Evolutionary conservation across 2,797 vertebrate genomes (phyloP).

Genomic region (Pterois miles): DNA sequence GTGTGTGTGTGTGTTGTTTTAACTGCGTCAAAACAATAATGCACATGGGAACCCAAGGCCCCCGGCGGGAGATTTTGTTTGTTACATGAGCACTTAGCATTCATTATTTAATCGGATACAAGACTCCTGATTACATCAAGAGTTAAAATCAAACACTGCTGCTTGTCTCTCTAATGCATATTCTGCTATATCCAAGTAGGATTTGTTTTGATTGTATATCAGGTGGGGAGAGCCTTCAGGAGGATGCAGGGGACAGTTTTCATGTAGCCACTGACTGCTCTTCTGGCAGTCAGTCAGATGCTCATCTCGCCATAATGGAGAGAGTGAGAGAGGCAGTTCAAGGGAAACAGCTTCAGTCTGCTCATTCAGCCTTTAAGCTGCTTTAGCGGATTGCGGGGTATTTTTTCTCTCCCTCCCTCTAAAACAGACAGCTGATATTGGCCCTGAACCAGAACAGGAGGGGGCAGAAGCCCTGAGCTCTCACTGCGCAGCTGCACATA

Average conservation of each 20-base stretch:
- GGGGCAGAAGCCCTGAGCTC: slow-evolving; percentile 50
- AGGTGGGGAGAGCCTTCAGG: slow-evolving; percentile 1
- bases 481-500: slow-evolving; percentile 62
- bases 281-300: slow-evolving; percentile 61
- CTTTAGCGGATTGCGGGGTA: slow-evolving; percentile 83
- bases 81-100: slow-evolving; percentile 69
- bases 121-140: slow-evolving; percentile 59
- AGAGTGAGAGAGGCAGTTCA: slow-evolving; percentile 53
- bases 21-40: slow-evolving; percentile 54
- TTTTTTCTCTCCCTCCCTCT: slow-evolving; percentile 72
- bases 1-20: background rate
- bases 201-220: slow-evolving; percentile 14
- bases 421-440: slow-evolving; percentile 76
- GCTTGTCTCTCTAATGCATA: slow-evolving; percentile 11
- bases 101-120: slow-evolving; percentile 72
- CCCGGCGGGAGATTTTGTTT: slow-evolving; percentile 52
- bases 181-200: background rate
- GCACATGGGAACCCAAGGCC: slow-evolving; percentile 24
- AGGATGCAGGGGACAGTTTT: slow-evolving; percentile 26
- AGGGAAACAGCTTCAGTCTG: slow-evolving; percentile 77
- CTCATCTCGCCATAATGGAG: slow-evolving; percentile 65
- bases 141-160: slow-evolving; percentile 48
- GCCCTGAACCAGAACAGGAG: slow-evolving; percentile 67
- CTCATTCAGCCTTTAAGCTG: slow-evolving; percentile 85
- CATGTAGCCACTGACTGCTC: slow-evolving; percentile 35